Conservation (phyloP, 2,797 vertebrate species). For the Enteromius thamalakanensis region DNA sequence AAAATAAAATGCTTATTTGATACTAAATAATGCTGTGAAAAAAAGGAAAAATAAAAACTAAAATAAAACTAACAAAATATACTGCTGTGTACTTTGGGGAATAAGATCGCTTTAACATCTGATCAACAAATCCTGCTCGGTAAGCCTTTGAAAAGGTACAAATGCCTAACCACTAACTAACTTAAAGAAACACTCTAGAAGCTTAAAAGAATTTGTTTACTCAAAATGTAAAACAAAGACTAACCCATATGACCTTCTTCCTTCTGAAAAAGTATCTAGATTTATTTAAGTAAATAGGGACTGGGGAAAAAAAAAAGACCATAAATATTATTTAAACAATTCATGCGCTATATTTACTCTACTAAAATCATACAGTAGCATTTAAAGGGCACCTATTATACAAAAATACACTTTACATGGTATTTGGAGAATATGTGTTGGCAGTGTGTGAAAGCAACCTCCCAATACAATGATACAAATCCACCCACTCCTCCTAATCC, state of each 20-base stretch:
- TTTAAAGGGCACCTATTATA: too few relatives aligned
- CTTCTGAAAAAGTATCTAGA: not conserved
- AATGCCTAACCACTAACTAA: not conserved
- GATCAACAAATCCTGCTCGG: not conserved
- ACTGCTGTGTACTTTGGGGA: not conserved
- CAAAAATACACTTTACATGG: too few relatives aligned
- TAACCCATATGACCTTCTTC: too few relatives aligned
- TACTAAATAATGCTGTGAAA: not conserved
- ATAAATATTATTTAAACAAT: not conserved
- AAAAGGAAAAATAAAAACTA: not conserved
- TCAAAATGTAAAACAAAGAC: not conserved
- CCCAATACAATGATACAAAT: too few relatives aligned
- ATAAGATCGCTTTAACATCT: not conserved
- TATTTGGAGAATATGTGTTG: too few relatives aligned
- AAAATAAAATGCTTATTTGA: not conserved
- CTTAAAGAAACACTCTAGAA: not conserved
- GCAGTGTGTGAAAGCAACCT: too few relatives aligned
- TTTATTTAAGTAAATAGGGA: not conserved
- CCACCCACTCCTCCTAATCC: too few relatives aligned
- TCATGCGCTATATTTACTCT: not conserved
- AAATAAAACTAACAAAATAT: not conserved
- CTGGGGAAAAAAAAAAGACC: not conserved
- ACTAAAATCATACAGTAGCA: not conserved
- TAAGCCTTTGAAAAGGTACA: not conserved
- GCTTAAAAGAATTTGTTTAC: not conserved